Evolutionary conservation across 2,888 invertebrate genomes (phyloP), one percentile per base, ranked within the genome.

Genomic region (Eurytoma adleriae): DNA sequence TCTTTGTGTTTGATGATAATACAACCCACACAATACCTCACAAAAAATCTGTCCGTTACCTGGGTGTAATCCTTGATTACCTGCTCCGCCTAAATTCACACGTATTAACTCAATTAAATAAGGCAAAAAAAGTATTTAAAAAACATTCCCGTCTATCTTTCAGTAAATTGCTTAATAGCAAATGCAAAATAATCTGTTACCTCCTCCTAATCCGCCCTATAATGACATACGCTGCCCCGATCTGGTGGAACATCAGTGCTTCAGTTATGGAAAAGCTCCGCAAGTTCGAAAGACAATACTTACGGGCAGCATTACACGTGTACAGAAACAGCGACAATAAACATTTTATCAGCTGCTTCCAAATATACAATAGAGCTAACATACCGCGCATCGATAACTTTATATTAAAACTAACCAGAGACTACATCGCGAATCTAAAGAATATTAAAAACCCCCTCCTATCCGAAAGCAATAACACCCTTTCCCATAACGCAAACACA

Each of bases 11-110:
- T 50, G 10, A 69, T 4, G 16, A 69, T 12, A 56, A 30, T 10
- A 10, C 12, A 3, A 18, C 16, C 1, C 3, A 16, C 12, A 7
- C 14, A 16, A 24, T 52, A 4, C 7, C 12, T 0, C 18, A 77
- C 12, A 81, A 79, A 76, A 67, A 70, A 3, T 14, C 40, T 2
- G 84, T 85, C 0, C 79, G 64, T 24, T 85, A 84, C 13, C 20
- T 85, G 0, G 84, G 83, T 0, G 27, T 84, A 2, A 20, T 56
- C 0, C 0, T 85, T 0, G 83, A 85, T 10, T 52, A 79, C 4
- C 77, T 62, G 48, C 12, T 84, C 0, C 68, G 74, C 10, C 69
- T 78, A 13, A 74, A 70, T n/a, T 27, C 56, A 0, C 78, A 81
- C n/a, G 7, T 54, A 18, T 27, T 30, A 7, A 61, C 18, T 1